Evolutionary conservation across 2,113 vertebrate species (phyloP).

Genomic region (Chaetodon trifascialis): DNA sequence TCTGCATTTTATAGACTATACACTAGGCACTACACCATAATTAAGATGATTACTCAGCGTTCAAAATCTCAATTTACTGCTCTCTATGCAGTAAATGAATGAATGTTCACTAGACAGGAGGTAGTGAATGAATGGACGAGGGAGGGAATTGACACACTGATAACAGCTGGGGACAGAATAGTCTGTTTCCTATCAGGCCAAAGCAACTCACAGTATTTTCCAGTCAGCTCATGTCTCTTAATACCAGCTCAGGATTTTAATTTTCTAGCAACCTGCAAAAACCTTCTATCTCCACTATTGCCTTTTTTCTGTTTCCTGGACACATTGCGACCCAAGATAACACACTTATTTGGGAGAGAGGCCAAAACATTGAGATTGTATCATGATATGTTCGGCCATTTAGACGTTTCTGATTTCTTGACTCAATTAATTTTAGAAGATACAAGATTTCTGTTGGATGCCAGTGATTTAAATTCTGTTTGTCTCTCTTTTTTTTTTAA

Average conservation of each 20-base stretch:
- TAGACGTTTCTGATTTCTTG: not conserved
- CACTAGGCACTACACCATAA: not conserved
- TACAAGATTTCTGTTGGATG: not conserved
- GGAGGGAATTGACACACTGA: not conserved
- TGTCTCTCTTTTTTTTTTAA: not conserved
- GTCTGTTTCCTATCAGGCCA: not conserved
- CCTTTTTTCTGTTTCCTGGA: not conserved
- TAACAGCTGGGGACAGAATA: not conserved
- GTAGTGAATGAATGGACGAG: not conserved
- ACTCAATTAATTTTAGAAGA: not conserved
- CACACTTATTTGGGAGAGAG: not conserved
- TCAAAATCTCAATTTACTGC: not conserved
- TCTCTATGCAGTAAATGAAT: not conserved
- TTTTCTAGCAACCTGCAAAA: not conserved
- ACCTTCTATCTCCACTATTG: not conserved
- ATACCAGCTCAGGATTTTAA: not conserved
- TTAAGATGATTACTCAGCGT: too few species aligned
- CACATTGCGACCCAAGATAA: not conserved
- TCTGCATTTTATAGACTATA: not conserved
- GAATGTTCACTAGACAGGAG: not conserved
- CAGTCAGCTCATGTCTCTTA: not conserved
- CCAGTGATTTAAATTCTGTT: constrained; percentile 1
- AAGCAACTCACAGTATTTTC: not conserved
- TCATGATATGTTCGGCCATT: not conserved
- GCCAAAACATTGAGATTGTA: not conserved